These are phyloP conservation scores for Craterocephalus amniculus DNA, from an alignment of 2,797 vertebrate species.

Conservation along the genomic window DNA sequence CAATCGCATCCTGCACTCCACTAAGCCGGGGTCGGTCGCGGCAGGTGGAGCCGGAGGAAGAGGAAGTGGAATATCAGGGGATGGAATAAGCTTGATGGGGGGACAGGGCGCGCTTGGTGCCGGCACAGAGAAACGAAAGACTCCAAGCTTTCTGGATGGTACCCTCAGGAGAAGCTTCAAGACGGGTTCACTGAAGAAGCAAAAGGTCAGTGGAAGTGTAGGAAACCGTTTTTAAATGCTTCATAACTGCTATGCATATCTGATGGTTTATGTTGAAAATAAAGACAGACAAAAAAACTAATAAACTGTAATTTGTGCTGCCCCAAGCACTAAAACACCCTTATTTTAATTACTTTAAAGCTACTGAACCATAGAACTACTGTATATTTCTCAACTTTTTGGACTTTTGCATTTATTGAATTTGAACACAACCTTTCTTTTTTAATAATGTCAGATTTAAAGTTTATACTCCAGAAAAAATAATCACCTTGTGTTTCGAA, in stretches of 20 bases:
- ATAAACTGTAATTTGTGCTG: background rate
- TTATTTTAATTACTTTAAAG: background rate
- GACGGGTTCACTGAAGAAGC: constrained; percentile 92
- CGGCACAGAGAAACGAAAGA: constrained; percentile 86
- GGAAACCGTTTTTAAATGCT: background rate
- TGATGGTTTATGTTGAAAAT: background rate
- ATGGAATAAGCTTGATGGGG: constrained; percentile 65
- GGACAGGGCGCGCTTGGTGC: constrained; percentile 43
- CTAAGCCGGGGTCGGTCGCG: constrained; percentile 82
- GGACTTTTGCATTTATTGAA: background rate
- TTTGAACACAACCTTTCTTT: background rate
- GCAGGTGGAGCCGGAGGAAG: constrained; percentile 66
- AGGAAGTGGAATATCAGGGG: constrained; percentile 60
- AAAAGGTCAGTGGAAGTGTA: constrained; percentile 73
- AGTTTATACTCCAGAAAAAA: background rate
- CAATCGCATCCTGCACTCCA: constrained; percentile 90
- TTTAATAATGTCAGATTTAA: background rate
- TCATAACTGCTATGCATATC: background rate
- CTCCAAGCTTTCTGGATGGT: constrained; percentile 91
- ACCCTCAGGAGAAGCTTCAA: constrained; percentile 92
- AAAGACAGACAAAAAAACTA: background rate
- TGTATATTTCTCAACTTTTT: background rate
- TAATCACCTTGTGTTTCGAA: background rate
- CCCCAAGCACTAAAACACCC: background rate
- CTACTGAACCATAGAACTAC: background rate